Base-by-base conservation (phyloP, 2,888 invertebrate species). In the Apamea anceps region DNA sequence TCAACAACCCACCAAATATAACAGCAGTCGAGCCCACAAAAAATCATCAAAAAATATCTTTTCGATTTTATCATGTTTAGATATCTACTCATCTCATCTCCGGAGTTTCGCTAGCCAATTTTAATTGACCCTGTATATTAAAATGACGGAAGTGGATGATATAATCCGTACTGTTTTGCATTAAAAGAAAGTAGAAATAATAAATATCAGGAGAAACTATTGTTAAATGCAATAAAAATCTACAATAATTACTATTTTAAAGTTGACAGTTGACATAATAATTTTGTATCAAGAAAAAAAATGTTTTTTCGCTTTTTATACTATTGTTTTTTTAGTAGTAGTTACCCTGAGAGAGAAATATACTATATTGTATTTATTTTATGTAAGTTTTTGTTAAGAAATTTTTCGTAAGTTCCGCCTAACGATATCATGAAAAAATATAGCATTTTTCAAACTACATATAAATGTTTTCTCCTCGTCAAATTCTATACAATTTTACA, bases 401-500 rank as follows among this genome's bases (percentile, higher is more conserved):
- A 48, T 32, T 51, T 28, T 63, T 48, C 62, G n/a, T 45, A 62
- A 80, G 45, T 45, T 25, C 51, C 12, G 51, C 32, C 60, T 54
- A 62, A 75, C 7, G n/a, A 73, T 37, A 80, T 72, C 37, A 66
- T 48, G 0, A 54, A 25, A 75, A 81, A 76, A 51, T 51, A 75
- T 15, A 51, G n/a, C 8, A 25, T 48, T 37, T 66, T 63, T n/a
- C 12, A 63, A 68, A 68, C 25, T 57, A 68, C 73, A 71, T 85
- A 71, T 71, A 66, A 42, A 73, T 74, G 51, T 72, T 81, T 63
- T 57, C 65, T 45, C 1, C 12, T 77, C 32, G 84, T 84, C 84
- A 85, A 81, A 62, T 71, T 54, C 25, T 75, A 72, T 72, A 85
- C 51, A 85, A 72, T 70, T 48, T 28, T 68, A 62, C 60, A 85